Base-by-base conservation (phyloP, 2,888 invertebrate genomes). In the Thecocarcelia acutangulata region DNA sequence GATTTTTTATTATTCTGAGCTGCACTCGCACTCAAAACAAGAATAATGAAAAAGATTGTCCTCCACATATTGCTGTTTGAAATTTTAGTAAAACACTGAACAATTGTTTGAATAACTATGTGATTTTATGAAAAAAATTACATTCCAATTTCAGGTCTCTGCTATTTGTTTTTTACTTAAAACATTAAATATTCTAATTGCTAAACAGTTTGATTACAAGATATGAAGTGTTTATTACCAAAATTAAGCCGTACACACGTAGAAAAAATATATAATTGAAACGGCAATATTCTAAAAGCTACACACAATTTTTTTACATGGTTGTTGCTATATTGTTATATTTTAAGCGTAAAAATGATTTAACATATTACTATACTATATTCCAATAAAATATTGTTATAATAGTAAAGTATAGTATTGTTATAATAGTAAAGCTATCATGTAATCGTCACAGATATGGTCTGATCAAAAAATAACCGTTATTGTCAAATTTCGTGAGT, bases 61-160 rank as follows among this genome's bases (percentile, higher is more conserved):
- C 11, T 12, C 6, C 24, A 19, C 76, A 76, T 76, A 37, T 21
- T 69, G 37, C 6, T n/a, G 13, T 44, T 52, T 17, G 4, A 44
- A 44, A 59, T 8, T 42, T 11, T 61, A 61, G 46, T n/a, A 19
- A 24, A 8, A 12, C 13, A 76, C 76, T 76, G 58, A 63, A 37
- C 19, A 13, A 12, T 28, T 5, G 24, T 54, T 54, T 40, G 1
- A 9, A 4, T 1, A 5, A 2, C n/a, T 17, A 17, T 44, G 46
- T 40, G 8, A 4, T 50, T 61, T 61, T n/a, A 52, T 52, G 44
- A 33, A 9, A 0, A 72, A 61, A 12, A 40, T 11, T 21, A 64
- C 0, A 24, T 44, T 1, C 3, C 13, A 6, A 1, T 40, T 19
- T 56, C 9, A 12, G 12, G 37, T 48, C 58, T 11, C 1, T 44